Evolutionary conservation across 2,113 vertebrate genomes (phyloP).

Genomic region (Myxocyprinus asiaticus): DNA sequence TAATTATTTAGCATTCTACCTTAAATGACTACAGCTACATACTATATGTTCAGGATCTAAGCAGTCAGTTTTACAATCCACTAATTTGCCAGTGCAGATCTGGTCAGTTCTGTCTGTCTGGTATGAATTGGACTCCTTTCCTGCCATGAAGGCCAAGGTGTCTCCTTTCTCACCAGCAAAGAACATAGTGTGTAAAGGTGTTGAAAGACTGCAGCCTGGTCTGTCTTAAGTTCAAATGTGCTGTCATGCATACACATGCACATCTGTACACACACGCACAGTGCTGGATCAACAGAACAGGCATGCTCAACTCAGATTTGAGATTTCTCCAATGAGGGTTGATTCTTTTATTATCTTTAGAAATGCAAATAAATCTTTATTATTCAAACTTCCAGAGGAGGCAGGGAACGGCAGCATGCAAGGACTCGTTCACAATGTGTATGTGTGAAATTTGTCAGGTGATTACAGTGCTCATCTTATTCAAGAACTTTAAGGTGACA

Average conservation of each 20-base stretch:
- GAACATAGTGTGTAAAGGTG: too few species aligned
- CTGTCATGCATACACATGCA: neutral
- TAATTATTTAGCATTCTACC: neutral
- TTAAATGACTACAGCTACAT: neutral
- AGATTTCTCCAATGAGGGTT: constrained; percentile 46
- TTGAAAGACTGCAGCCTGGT: too few species aligned
- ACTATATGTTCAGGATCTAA: too few species aligned
- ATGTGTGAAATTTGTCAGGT: constrained; percentile 37
- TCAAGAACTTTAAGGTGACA: constrained; percentile 12
- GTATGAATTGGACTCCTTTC: constrained; percentile 51
- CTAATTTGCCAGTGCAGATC: neutral
- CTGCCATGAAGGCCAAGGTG: constrained; percentile 36
- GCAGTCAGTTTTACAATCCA: neutral
- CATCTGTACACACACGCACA: constrained; percentile 20
- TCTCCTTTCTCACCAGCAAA: constrained; percentile 39
- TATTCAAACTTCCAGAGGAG: constrained; percentile 31
- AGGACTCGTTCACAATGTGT: constrained; percentile 36
- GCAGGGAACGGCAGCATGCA: constrained; percentile 39
- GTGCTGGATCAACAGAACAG: constrained; percentile 2
- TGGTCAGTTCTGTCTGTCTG: constrained; percentile 5
- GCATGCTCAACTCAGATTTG: constrained; percentile 41
- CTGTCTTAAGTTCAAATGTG: too few species aligned
- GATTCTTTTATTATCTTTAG: constrained; percentile 43
- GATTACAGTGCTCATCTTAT: constrained; percentile 1
- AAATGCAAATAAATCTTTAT: constrained; percentile 54